Conservation (phyloP, 2,113 vertebrate species). For the Phrynosoma blainvillii region DNA sequence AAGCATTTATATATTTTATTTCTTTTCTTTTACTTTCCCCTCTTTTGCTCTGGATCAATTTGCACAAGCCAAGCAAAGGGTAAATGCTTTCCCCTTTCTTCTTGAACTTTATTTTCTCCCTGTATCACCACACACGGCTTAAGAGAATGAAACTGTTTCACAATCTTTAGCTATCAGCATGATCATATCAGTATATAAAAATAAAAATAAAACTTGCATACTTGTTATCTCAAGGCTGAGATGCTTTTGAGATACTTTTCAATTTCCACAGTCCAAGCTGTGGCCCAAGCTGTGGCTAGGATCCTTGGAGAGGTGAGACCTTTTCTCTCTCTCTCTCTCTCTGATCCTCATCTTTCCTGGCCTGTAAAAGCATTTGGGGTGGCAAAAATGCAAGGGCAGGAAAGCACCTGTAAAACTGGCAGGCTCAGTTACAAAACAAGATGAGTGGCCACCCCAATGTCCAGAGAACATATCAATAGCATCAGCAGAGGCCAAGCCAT, state of each 20-base stretch:
- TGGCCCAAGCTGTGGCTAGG: too few relatives aligned
- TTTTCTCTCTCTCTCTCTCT: too few relatives aligned
- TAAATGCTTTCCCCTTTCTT: slow-evolving; percentile 37
- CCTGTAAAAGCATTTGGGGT: background rate
- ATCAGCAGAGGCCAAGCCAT: slow-evolving; percentile 68
- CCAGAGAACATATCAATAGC: slow-evolving; percentile 65
- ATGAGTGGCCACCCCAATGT: slow-evolving; percentile 67
- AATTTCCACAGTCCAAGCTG: too few relatives aligned
- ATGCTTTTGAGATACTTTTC: too few relatives aligned
- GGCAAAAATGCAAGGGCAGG: slow-evolving; percentile 59
- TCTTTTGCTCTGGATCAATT: slow-evolving; percentile 15
- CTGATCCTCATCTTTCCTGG: too few relatives aligned
- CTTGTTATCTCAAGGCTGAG: background rate
- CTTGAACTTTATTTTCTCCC: slow-evolving; percentile 58
- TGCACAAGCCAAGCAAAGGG: slow-evolving; percentile 38
- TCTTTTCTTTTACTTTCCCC: background rate
- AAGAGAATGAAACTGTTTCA: slow-evolving; percentile 20
- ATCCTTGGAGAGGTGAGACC: too few relatives aligned
- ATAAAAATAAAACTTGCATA: slow-evolving; percentile 55
- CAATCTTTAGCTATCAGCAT: slow-evolving; percentile 63
- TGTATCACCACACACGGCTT: slow-evolving; percentile 35
- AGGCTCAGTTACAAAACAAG: slow-evolving; percentile 48
- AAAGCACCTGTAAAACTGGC: slow-evolving; percentile 56
- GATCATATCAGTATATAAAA: slow-evolving; percentile 54
- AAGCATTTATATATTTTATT: slow-evolving; percentile 17